A percentile compares a stretch with the other conserved stretches of the same genome.
These are phyloP conservation scores for Glaucopsyche alexis DNA, from an alignment of 2,888 invertebrate genomes.

Conservation along the genomic window DNA sequence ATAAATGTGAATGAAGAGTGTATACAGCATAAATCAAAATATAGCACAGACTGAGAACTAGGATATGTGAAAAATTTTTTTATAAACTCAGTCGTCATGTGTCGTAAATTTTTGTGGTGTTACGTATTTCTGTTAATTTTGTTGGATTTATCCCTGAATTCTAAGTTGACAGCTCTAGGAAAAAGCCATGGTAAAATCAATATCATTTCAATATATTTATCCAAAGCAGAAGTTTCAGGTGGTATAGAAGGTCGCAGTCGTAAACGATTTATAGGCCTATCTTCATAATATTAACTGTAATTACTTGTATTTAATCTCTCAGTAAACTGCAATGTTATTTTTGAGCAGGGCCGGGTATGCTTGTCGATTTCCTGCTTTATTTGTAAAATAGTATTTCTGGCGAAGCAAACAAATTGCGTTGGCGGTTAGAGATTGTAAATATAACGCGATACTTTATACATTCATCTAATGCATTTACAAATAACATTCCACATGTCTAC, in stretches of 20 bases:
- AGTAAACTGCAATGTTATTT: constrained; percentile 54
- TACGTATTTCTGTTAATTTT: constrained; percentile 84
- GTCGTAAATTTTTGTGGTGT: constrained; percentile 81
- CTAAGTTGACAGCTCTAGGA: constrained; percentile 85
- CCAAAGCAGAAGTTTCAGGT: background rate
- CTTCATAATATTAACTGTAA: constrained; percentile 27
- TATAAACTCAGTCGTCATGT: constrained; percentile 67
- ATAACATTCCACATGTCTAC: constrained; percentile 10
- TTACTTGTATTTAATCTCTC: constrained; percentile 35
- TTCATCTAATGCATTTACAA: constrained; percentile 32
- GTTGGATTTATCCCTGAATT: constrained; percentile 83
- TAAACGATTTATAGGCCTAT: background rate
- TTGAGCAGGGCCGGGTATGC: constrained; percentile 58
- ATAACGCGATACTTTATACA: constrained; percentile 29
- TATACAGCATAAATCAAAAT: background rate
- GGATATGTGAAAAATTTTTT: constrained; percentile 68
- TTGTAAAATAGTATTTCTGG: constrained; percentile 48
- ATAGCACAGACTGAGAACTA: constrained; percentile 37
- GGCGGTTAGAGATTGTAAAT: constrained; percentile 31
- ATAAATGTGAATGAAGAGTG: constrained; percentile 42
- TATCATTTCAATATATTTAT: constrained; percentile 43
- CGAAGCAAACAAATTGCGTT: constrained; percentile 33
- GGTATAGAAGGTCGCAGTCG: background rate
- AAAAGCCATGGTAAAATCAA: constrained; percentile 86
- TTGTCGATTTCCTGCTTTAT: constrained; percentile 52